Evolutionary conservation across 2,888 invertebrate species (phyloP).

Genomic region (Tetramorium bicarinatum): DNA sequence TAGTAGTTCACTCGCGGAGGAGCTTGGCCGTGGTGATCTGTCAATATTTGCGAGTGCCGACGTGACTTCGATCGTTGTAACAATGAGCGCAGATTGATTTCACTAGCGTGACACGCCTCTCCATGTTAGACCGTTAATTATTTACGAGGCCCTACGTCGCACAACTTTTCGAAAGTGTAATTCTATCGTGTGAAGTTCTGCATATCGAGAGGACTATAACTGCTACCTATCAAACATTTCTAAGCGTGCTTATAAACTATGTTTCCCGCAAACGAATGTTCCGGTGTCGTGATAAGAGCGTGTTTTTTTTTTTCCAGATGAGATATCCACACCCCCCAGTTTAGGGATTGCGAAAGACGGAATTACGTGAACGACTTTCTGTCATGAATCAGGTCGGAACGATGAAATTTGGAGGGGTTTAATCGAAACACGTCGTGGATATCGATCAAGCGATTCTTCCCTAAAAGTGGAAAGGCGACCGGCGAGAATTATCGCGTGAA

Average conservation of each 20-base stretch:
- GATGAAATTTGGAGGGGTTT: neutral
- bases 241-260: neutral
- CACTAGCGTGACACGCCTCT: neutral
- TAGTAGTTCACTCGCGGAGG: conserved; percentile 1
- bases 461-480: neutral
- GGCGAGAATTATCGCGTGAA: neutral
- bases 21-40: neutral
- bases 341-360: neutral
- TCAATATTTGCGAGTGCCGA: conserved; percentile 27
- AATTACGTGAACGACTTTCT: neutral
- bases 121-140: conserved; percentile 12
- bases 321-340: neutral
- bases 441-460: neutral
- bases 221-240: neutral
- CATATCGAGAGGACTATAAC: neutral
- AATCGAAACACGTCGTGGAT: neutral
- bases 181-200: neutral
- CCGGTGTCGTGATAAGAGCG: neutral
- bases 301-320: neutral
- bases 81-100: conserved; percentile 37
- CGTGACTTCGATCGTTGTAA: neutral
- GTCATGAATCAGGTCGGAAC: too few relatives aligned
- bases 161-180: conserved; percentile 17
- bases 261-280: neutral
- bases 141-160: conserved; percentile 17